Base-by-base conservation (phyloP, 2,888 invertebrate species). In the Nasonia oneida region DNA sequence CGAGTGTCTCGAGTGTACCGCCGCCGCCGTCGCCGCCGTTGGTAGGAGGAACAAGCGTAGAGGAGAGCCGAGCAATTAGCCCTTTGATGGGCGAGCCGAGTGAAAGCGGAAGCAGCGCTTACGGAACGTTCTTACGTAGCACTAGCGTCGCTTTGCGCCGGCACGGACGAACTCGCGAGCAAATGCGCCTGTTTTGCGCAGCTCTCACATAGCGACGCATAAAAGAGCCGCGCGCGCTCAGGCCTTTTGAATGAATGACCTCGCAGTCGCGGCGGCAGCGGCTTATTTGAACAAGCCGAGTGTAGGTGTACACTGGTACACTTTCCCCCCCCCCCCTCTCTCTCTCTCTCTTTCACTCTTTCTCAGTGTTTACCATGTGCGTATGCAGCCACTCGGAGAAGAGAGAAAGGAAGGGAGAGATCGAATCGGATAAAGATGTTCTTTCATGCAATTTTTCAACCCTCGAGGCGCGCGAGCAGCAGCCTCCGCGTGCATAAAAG, bases 81-180 rank as follows among this genome's bases (percentile, higher is more conserved):
- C 78, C 81, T 85, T 85, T 78, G 85, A 85, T 33, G 76, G 76
- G 84, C 50, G 77, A 81, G 82, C 81, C 75, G 81, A 85, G 83
- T 79, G 87, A 79, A 87, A 83, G 82, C 85, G 86, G 74, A 70
- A 53, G 76, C 82, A 77, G 47, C 84, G 76, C 77, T 76, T 77
- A 70, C 61, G 39, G 76, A 75, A 76, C 67, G 61, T 76, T 82
- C 82, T 82, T 76, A 70, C 53, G 53, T 42, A 64, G 47, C 42
- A 42, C 75, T 33, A n/a, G 5, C 80, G 73, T 53, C 18, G 71
- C 71, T 37, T 76, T n/a, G 61, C 50, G 50, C 29, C 23, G 15
- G 71, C 18, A n/a, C 57, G n/a, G 37, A n/a, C 57, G n/a, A 57
- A n/a, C 67, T 67, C 67, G 23, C 64, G 64, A 50, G 75, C 33